Base-by-base conservation (phyloP, 35 echinoderm and acorn worm species). In the Heliocidaris tuberculata region DNA sequence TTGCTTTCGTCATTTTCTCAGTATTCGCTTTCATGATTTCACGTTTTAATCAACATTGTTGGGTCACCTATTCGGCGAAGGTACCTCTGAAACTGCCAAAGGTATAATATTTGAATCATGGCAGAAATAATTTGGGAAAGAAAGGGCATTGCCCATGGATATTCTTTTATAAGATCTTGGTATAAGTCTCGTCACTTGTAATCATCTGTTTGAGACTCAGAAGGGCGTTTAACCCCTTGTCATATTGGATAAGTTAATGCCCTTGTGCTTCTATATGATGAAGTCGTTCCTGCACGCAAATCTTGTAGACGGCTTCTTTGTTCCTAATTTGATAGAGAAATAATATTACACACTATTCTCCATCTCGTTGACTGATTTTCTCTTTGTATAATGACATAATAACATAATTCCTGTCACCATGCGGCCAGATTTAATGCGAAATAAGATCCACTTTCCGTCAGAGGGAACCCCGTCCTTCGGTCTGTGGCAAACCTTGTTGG, bases 361-460 rank as follows among this genome's bases (percentile, higher is more conserved):
- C 65, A 78, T 78, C 65, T 78, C 27, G 65, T n/a, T 78, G 65
- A 78, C 65, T 78, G 65, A 78, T 78, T n/a, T 78, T 78, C 65
- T 78, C 65, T n/a, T 78, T 24, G 65, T n/a, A 4, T 78, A 78
- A 78, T 78, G 65, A 78, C 65, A 78, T 78, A 78, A 78, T 78
- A 78, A 78, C 65, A 78, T 78, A 78, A 78, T 78, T 78, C 65
- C 65, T 78, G 65, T 78, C 65, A 78, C 65, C 65, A 6, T 78
- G 21, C 7, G 65, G 21, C 65, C 65, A 7, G 65, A 78, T 78
- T 27, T 78, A 78, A 78, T 78, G 65, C 21, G 65, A 78, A 78
- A 78, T 78, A 21, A n/a, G 65, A 78, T 78, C 65, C 65, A 78
- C 65, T 78, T 78, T 78, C 65, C 65, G 65, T n/a, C 65, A 21